phyloP scores from a whole-genome alignment of 2,797 vertebrate species.

The Fringilla coelebs region DNA sequence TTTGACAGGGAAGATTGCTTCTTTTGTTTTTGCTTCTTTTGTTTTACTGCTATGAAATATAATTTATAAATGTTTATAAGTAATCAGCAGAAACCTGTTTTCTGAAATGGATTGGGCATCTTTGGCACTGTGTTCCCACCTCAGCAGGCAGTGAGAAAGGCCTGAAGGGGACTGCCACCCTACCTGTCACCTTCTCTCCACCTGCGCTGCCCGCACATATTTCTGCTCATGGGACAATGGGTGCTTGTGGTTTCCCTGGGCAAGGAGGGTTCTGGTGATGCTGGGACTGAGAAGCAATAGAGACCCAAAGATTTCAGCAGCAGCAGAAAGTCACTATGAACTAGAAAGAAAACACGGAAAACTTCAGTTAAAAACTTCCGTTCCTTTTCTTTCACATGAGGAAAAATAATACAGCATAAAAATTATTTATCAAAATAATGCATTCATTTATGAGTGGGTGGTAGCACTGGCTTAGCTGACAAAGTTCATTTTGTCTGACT shows the following conservation, averaged over 20 bases:
- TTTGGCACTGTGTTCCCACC: background rate
- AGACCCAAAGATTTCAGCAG: background rate
- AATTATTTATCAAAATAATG: background rate
- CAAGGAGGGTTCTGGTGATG: background rate
- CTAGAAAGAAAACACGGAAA: background rate
- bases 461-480: background rate
- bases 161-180: background rate
- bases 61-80: background rate
- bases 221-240: rapidly evolving
- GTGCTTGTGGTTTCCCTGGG: background rate
- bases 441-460: background rate
- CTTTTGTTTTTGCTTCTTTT: background rate
- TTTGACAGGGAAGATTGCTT: background rate
- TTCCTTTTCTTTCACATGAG: background rate
- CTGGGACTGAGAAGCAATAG: background rate
- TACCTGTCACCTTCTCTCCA: rapidly evolving
- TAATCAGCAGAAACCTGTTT: background rate
- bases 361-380: background rate
- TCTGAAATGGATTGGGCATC: background rate
- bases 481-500: background rate
- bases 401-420: background rate
- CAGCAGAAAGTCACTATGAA: background rate
- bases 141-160: background rate
- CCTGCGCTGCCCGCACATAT: rapidly evolving
- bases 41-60: background rate